These are phyloP conservation scores for Erebia aethiops DNA, from an alignment of 2,888 invertebrate genomes.

Conservation along the genomic window DNA sequence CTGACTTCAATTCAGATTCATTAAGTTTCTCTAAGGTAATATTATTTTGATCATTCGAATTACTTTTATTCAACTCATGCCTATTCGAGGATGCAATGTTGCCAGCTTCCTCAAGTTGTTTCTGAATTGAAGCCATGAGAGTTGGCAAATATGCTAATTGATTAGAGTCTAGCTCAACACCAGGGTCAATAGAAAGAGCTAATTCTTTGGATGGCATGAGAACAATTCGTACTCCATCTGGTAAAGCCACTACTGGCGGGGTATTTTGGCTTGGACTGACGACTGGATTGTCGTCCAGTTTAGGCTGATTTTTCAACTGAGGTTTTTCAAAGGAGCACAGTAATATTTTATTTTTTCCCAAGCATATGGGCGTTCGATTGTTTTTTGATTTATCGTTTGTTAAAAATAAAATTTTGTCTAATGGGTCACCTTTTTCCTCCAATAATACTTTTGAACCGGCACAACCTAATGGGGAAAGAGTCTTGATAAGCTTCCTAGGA, in stretches of 20 bases:
- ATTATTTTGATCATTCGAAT: neutral
- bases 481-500: neutral
- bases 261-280: neutral
- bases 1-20: conserved; percentile 3
- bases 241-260: conserved; percentile 41
- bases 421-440: conserved; percentile 5
- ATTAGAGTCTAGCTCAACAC: conserved; percentile 41
- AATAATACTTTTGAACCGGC: neutral
- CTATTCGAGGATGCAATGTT: neutral
- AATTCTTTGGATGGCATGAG: conserved; percentile 51
- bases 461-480: neutral
- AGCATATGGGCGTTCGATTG: conserved; percentile 54
- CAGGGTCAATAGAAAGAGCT: conserved; percentile 48
- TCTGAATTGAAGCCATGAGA: conserved; percentile 51
- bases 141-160: conserved; percentile 47
- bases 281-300: neutral
- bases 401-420: conserved; percentile 22
- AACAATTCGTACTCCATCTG: conserved; percentile 52
- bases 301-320: conserved; percentile 32
- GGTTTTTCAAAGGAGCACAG: conserved; percentile 58
- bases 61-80: neutral
- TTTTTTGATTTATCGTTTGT: conserved; percentile 13
- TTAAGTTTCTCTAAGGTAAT: neutral
- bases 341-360: conserved; percentile 68
- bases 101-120: conserved; percentile 43